Conservation (phyloP, 2,888 invertebrate genomes). For the Proisotoma minuta region DNA sequence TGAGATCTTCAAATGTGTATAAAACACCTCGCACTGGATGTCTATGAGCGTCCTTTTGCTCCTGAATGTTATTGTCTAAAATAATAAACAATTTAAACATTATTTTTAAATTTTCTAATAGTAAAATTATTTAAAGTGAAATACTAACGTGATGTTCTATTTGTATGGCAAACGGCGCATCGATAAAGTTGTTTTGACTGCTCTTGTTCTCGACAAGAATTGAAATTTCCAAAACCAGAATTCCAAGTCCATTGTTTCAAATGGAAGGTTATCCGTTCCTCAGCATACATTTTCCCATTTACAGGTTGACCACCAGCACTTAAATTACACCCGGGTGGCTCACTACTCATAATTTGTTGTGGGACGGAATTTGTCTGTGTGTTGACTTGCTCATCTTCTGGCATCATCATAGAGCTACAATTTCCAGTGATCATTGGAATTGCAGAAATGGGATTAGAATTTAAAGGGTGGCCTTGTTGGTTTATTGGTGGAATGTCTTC, state of each 20-base stretch:
- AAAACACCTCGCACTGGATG: constrained; percentile 35
- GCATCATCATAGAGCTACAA: neutral
- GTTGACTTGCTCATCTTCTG: neutral
- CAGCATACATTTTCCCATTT: constrained; percentile 39
- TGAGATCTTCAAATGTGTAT: constrained; percentile 39
- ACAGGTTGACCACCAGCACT: constrained; percentile 32
- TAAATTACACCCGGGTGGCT: constrained; percentile 18
- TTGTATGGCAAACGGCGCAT: constrained; percentile 32
- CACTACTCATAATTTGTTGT: constrained; percentile 3
- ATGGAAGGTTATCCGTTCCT: constrained; percentile 35
- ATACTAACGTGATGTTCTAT: constrained; percentile 4
- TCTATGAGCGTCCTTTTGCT: constrained; percentile 33
- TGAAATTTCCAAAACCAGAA: constrained; percentile 10
- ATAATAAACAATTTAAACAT: neutral
- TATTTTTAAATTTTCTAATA: neutral
- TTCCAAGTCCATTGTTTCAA: constrained; percentile 31
- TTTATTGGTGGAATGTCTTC: constrained; percentile 3
- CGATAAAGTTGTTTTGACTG: constrained; percentile 11
- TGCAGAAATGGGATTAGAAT: constrained; percentile 12
- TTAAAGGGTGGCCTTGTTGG: constrained; percentile 11
- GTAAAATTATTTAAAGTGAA: neutral
- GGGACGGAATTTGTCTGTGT: neutral
- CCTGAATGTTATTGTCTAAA: neutral
- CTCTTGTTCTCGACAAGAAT: constrained; percentile 17
- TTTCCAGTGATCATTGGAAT: constrained; percentile 7